These are phyloP conservation scores for Chirona hameri DNA, from an alignment of 2,888 invertebrate genomes.

Conservation along the genomic window DNA sequence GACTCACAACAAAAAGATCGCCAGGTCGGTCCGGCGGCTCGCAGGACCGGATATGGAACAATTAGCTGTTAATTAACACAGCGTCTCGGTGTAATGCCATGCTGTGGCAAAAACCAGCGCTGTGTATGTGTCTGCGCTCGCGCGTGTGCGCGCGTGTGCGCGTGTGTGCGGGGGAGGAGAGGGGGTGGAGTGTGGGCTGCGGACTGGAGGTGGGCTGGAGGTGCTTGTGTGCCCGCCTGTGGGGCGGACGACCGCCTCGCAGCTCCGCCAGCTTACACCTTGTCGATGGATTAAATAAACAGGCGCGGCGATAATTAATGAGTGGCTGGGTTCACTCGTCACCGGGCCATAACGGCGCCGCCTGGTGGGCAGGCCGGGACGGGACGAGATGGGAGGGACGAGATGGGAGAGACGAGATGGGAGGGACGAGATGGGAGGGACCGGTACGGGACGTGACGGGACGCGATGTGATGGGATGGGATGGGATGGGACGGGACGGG, in stretches of 20 bases:
- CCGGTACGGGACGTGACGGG: too few relatives aligned
- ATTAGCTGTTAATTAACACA: slow-evolving; percentile 23
- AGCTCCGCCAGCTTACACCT: not conserved
- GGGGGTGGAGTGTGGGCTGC: not conserved
- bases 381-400: too few relatives aligned
- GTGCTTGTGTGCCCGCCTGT: not conserved
- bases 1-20: not conserved
- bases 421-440: too few relatives aligned
- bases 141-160: not conserved
- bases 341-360: not conserved
- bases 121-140: not conserved
- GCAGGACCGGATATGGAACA: not conserved
- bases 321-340: slow-evolving; percentile 2
- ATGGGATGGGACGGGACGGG: too few relatives aligned
- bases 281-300: slow-evolving; percentile 29
- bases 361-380: not conserved
- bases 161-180: not conserved
- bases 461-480: too few relatives aligned
- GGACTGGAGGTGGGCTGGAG: too few relatives aligned
- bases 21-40: not conserved
- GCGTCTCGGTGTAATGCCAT: not conserved
- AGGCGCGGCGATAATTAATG: slow-evolving; percentile 5
- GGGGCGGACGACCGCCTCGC: not conserved
- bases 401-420: too few relatives aligned
- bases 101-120: not conserved